These are phyloP conservation scores for Pungitius pungitius DNA, from an alignment of 2,113 vertebrate genomes.

Conservation along the genomic window DNA sequence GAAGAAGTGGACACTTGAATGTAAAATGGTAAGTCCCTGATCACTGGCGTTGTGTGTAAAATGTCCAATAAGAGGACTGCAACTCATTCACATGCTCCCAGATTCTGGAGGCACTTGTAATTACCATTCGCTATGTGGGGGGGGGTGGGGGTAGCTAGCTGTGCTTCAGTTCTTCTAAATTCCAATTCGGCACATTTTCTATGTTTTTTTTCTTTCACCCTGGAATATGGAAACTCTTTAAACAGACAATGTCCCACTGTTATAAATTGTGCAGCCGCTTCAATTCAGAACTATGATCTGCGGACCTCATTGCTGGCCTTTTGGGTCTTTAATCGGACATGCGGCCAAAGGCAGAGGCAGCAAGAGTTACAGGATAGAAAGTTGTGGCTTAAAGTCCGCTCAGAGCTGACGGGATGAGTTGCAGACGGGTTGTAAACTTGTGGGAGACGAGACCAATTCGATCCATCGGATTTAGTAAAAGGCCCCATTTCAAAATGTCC, in stretches of 20 bases:
- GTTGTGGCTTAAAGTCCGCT: slow-evolving; percentile 7
- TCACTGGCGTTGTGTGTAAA: slow-evolving; percentile 44
- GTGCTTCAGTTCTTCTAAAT: slow-evolving; percentile 56
- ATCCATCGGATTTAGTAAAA: slow-evolving; percentile 17
- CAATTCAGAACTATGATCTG: slow-evolving; percentile 7
- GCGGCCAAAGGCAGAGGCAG: slow-evolving; percentile 11
- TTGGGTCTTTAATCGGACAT: slow-evolving; percentile 19
- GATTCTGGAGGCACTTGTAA: slow-evolving; percentile 73
- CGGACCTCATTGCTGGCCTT: neutral
- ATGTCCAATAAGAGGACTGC: slow-evolving; percentile 34
- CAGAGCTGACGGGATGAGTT: slow-evolving; percentile 14
- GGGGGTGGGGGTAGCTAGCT: slow-evolving; percentile 31
- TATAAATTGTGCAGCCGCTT: slow-evolving; percentile 16
- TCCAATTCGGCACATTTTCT: slow-evolving; percentile 27
- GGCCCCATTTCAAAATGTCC: slow-evolving; percentile 1
- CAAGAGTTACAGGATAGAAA: slow-evolving; percentile 6
- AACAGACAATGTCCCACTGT: slow-evolving; percentile 14
- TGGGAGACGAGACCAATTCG: slow-evolving; percentile 9
- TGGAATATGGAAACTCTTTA: slow-evolving; percentile 19
- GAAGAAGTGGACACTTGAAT: slow-evolving; percentile 25
- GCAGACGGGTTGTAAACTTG: slow-evolving; percentile 36
- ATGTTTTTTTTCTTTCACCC: neutral
- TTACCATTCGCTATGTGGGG: slow-evolving; percentile 12
- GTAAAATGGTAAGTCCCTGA: slow-evolving; percentile 57
- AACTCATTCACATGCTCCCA: slow-evolving; percentile 67